Percentiles rank a stretch among this genome's conserved stretches.
Evolutionary conservation across 2,113 vertebrate species (phyloP).

Genomic region (Pollachius pollachius): DNA sequence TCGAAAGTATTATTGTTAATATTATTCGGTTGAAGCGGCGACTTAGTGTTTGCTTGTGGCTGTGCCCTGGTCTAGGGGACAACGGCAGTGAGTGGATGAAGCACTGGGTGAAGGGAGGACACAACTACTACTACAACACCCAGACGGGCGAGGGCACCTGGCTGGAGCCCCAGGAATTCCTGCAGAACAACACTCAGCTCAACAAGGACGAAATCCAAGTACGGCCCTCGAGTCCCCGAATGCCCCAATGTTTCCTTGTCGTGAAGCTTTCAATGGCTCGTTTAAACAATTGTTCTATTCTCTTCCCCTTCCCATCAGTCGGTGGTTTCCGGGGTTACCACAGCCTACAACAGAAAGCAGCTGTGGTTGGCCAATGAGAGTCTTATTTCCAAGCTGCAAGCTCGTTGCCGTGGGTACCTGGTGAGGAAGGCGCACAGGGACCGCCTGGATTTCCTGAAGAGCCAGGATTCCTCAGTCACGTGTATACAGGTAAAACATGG

Average conservation of each 20-base stretch:
- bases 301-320: constrained; percentile 44
- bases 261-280: background rate
- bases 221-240: background rate
- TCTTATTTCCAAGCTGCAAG: constrained; percentile 88
- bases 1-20: no score
- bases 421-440: constrained; percentile 81
- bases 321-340: constrained; percentile 90
- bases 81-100: constrained; percentile 87
- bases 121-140: constrained; percentile 92
- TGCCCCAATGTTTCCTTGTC: background rate
- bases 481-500: constrained; percentile 84
- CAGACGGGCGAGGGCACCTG: constrained; percentile 82
- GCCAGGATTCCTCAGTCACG: constrained; percentile 87
- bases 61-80: constrained; percentile 68
- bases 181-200: constrained; percentile 85
- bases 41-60: background rate
- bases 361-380: constrained; percentile 94
- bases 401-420: constrained; percentile 89
- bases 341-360: constrained; percentile 94
- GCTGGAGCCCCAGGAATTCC: constrained; percentile 83
- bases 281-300: constrained; percentile 2
- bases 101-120: constrained; percentile 96
- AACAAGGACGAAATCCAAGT: constrained; percentile 97
- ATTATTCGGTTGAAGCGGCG: no score
- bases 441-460: constrained; percentile 84